phyloP scores from a whole-genome alignment of 2,888 invertebrate species.

The Drosophila austrosaltans region DNA sequence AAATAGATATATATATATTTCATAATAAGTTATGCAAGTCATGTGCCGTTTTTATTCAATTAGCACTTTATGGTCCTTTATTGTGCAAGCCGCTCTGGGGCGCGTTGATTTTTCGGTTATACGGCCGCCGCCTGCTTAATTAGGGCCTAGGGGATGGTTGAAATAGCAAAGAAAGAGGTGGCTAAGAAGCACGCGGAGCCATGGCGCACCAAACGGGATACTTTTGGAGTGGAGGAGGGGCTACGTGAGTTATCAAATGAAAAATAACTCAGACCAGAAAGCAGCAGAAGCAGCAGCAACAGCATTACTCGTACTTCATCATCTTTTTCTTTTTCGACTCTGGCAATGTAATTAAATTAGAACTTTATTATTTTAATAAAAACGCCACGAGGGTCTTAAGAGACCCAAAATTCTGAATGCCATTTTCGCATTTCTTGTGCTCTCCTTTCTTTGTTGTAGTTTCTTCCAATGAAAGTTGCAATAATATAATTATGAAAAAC shows the following conservation, averaged over 20 bases:
- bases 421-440: conserved; percentile 42
- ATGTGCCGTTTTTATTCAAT: conserved; percentile 82
- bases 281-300: background rate
- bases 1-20: conserved; percentile 50
- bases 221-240: background rate
- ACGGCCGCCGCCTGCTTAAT: conserved; percentile 76
- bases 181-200: background rate
- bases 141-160: conserved; percentile 67
- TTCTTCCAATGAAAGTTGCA: conserved; percentile 49
- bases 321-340: conserved; percentile 48
- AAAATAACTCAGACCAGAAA: conserved; percentile 60
- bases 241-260: conserved; percentile 80
- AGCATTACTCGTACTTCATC: conserved; percentile 35
- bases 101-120: conserved; percentile 80
- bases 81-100: conserved; percentile 61
- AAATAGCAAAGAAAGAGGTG: conserved; percentile 7
- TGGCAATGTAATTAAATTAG: conserved; percentile 72
- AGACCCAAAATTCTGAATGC: conserved; percentile 37
- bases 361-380: conserved; percentile 79
- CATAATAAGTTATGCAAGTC: conserved; percentile 82
- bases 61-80: conserved; percentile 81
- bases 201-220: background rate
- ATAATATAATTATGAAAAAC: conserved; percentile 58
- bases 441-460: conserved; percentile 39
- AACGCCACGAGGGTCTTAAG: conserved; percentile 52